phyloP scores from a whole-genome alignment of 2,113 vertebrate species.

The Lophotis ruficrista region DNA sequence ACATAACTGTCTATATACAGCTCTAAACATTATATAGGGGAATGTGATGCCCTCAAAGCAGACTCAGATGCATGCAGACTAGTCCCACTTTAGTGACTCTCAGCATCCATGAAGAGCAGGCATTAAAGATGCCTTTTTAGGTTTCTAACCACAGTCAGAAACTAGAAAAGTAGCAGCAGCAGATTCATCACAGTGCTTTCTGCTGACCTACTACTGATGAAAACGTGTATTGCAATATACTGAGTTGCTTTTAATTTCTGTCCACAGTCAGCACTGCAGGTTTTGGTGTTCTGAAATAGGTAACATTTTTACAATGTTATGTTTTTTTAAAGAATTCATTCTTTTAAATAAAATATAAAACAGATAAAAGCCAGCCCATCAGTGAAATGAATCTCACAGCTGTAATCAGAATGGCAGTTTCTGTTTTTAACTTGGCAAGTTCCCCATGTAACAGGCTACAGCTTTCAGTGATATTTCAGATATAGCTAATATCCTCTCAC shows the following conservation, averaged over 20 bases:
- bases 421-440: constrained; percentile 70
- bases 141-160: neutral
- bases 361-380: constrained; percentile 33
- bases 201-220: neutral
- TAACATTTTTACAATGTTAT: neutral
- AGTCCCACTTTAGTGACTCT: neutral
- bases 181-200: constrained; percentile 13
- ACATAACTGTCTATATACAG: neutral
- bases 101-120: neutral
- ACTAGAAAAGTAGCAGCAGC: neutral
- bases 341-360: constrained; percentile 48
- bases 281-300: neutral
- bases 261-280: neutral
- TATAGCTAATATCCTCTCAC: neutral
- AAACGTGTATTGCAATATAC: neutral
- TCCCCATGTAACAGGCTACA: constrained; percentile 35
- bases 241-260: constrained; percentile 1
- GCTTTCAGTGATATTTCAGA: constrained; percentile 60
- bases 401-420: constrained; percentile 48
- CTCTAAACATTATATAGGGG: neutral
- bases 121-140: neutral
- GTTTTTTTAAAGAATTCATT: neutral
- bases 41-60: neutral
- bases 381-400: constrained; percentile 48
- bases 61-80: neutral